phyloP scores from a whole-genome alignment of 2,888 invertebrate species.

The Exephanes ischioxanthus region DNA sequence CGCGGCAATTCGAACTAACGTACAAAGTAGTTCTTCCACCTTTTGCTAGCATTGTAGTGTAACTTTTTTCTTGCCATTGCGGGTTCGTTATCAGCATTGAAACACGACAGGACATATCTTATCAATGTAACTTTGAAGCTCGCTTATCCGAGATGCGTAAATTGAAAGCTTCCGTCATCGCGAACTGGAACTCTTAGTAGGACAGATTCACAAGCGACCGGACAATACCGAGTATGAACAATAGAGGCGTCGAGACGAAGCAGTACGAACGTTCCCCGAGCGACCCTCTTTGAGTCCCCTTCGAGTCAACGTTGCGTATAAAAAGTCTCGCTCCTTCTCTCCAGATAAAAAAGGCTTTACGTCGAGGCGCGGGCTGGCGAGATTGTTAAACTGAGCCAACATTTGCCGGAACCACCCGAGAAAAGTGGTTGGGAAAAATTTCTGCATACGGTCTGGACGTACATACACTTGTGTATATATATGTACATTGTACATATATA shows the following conservation, averaged over 20 bases:
- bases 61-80: too few relatives aligned
- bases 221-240: slow-evolving; percentile 12
- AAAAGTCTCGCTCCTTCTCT: slow-evolving; percentile 5
- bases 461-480: neutral
- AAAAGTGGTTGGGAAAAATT: slow-evolving; percentile 43
- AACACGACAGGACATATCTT: too few relatives aligned
- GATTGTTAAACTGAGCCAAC: slow-evolving; percentile 45
- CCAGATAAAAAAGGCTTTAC: slow-evolving; percentile 17
- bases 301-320: slow-evolving; percentile 30
- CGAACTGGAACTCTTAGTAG: neutral
- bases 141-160: too few relatives aligned
- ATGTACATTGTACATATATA: neutral
- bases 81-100: too few relatives aligned
- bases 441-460: too few relatives aligned
- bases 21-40: too few relatives aligned
- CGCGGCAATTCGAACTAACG: too few relatives aligned
- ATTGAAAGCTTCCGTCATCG: too few relatives aligned
- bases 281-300: neutral
- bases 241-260: slow-evolving; percentile 22
- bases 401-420: slow-evolving; percentile 36
- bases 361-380: slow-evolving; percentile 5
- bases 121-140: too few relatives aligned
- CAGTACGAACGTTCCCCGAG: slow-evolving; percentile 23
- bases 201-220: slow-evolving; percentile 11
- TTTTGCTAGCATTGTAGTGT: too few relatives aligned